phyloP scores from a whole-genome alignment of 2,113 vertebrate species.

The Hypocryptadius cinnamomeus region DNA sequence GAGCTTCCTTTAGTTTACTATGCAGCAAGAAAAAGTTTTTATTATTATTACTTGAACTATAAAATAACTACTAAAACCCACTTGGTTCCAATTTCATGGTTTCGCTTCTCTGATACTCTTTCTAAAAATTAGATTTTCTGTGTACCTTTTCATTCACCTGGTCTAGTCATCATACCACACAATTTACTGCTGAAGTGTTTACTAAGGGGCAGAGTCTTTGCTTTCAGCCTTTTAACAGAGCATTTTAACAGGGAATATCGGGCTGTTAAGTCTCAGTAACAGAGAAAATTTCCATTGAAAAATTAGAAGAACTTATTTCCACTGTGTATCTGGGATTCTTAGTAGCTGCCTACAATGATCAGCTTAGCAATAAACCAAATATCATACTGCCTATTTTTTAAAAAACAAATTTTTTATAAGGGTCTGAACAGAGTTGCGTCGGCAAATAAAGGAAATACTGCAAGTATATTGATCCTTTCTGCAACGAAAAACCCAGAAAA shows the following conservation, averaged over 20 bases:
- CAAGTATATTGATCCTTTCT: neutral
- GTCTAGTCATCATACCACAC: neutral
- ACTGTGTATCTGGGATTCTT: neutral
- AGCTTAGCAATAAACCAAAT: neutral
- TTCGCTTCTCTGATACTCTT: neutral
- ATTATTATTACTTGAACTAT: neutral
- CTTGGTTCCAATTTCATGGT: neutral
- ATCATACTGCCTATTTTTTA: neutral
- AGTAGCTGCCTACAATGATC: neutral
- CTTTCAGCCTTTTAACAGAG: neutral
- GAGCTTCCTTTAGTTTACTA: neutral
- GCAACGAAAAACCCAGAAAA: neutral
- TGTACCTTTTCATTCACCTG: neutral
- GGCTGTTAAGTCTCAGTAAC: neutral
- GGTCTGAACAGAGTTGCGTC: neutral
- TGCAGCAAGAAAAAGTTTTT: neutral
- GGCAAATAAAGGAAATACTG: neutral
- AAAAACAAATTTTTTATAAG: neutral
- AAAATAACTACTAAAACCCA: neutral
- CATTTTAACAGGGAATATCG: neutral
- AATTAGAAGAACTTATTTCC: neutral
- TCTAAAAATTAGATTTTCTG: neutral
- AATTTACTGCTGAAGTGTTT: neutral
- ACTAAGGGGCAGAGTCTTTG: neutral
- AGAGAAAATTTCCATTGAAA: neutral